These are phyloP conservation scores for Cephalopterus ornatus DNA, from an alignment of 2,113 vertebrate genomes.

Conservation along the genomic window DNA sequence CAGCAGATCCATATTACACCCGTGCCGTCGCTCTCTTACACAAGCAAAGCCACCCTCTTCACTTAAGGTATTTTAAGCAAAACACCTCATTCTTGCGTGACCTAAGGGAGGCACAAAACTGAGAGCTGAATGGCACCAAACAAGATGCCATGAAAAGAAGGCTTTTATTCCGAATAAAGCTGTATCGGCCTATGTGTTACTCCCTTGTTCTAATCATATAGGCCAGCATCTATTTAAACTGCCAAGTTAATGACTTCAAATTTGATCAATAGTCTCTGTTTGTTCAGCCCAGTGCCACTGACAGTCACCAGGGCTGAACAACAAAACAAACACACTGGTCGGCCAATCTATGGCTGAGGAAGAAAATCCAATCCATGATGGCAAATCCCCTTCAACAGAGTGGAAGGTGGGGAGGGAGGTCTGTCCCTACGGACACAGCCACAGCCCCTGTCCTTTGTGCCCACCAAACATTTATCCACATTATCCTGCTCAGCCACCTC, in stretches of 20 bases:
- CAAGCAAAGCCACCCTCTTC: neutral
- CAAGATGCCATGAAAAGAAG: conserved; percentile 41
- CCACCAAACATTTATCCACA: neutral
- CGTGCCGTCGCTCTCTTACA: neutral
- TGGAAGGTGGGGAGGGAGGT: neutral
- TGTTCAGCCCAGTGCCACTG: conserved; percentile 52
- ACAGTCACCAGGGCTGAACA: conserved; percentile 51
- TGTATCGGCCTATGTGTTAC: conserved; percentile 65
- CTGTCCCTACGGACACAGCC: neutral
- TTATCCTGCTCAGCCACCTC: neutral
- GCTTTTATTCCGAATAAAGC: conserved; percentile 55
- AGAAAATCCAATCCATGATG: neutral
- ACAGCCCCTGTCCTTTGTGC: neutral
- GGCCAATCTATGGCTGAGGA: neutral
- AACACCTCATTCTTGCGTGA: conserved; percentile 14
- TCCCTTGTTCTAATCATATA: conserved; percentile 68
- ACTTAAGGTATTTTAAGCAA: neutral
- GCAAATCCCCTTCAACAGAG: neutral
- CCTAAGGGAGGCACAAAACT: conserved; percentile 2
- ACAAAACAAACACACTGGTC: conserved; percentile 48
- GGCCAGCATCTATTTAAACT: conserved; percentile 66
- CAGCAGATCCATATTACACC: neutral
- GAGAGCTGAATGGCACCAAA: conserved; percentile 33
- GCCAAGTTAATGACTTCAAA: conserved; percentile 66
- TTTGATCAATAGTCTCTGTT: conserved; percentile 66